Conservation (phyloP, 2,888 invertebrate species). For the Sarcophaga carnaria region DNA sequence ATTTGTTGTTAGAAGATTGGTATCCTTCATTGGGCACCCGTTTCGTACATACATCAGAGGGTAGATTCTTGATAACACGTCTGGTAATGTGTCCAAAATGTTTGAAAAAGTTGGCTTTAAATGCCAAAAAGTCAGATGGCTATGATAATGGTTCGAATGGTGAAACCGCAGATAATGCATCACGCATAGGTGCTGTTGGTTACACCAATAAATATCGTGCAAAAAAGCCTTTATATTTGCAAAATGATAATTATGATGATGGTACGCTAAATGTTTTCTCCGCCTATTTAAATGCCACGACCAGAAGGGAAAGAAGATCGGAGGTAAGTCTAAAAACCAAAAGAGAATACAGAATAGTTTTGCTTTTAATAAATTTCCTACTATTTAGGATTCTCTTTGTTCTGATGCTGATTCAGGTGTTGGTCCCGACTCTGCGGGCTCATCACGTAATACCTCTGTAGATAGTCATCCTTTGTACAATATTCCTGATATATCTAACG, state of each 20-base stretch:
- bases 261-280: slow-evolving; percentile 77
- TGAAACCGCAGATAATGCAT: slow-evolving; percentile 36
- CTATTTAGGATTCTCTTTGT: slow-evolving; percentile 85
- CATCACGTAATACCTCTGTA: slow-evolving; percentile 91
- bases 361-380: slow-evolving; percentile 3
- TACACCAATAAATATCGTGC: slow-evolving; percentile 73
- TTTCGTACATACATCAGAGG: slow-evolving; percentile 98
- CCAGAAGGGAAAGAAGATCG: slow-evolving; percentile 76
- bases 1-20: slow-evolving; percentile 98
- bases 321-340: slow-evolving; percentile 66
- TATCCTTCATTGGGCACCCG: slow-evolving; percentile 97
- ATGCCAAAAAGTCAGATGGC: slow-evolving; percentile 59
- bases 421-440: slow-evolving; percentile 90
- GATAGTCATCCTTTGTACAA: slow-evolving; percentile 87
- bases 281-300: slow-evolving; percentile 77
- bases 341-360: background rate
- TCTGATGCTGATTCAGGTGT: slow-evolving; percentile 95
- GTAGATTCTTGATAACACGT: slow-evolving; percentile 95
- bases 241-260: slow-evolving; percentile 75
- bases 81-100: slow-evolving; percentile 96
- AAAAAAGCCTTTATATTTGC: slow-evolving; percentile 72
- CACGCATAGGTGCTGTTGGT: slow-evolving; percentile 63
- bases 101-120: slow-evolving; percentile 82
- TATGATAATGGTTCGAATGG: slow-evolving; percentile 55
- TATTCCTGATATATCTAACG: slow-evolving; percentile 78